phyloP scores from a whole-genome alignment of 2,797 vertebrate genomes.

The Gymnocypris eckloni region DNA sequence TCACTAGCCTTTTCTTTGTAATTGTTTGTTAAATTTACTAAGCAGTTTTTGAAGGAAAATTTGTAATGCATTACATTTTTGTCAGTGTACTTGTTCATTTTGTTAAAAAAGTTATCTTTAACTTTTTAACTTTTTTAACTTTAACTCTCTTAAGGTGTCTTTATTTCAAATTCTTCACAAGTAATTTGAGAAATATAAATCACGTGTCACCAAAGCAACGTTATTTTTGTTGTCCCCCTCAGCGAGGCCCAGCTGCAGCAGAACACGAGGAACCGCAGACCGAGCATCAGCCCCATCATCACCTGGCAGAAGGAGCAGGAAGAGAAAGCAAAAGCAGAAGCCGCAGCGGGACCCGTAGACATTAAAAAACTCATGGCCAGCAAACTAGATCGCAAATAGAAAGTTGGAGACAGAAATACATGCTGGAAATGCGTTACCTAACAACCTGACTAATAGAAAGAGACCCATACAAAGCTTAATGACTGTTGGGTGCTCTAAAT shows the following conservation, averaged over 20 bases:
- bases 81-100: too few species aligned
- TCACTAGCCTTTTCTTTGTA: background rate
- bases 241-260: slow-evolving; percentile 81
- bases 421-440: background rate
- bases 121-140: too few species aligned
- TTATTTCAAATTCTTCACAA: background rate
- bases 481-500: background rate
- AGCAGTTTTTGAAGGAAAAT: background rate
- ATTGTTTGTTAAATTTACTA: background rate
- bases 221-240: background rate
- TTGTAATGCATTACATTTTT: background rate
- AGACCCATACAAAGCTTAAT: background rate
- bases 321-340: slow-evolving; percentile 85
- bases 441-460: background rate
- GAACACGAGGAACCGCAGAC: slow-evolving; percentile 79
- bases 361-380: slow-evolving; percentile 94
- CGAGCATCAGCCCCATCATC: slow-evolving; percentile 88
- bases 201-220: background rate
- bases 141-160: too few species aligned
- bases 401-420: background rate
- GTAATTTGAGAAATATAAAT: background rate
- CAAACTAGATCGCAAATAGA: slow-evolving; percentile 90
- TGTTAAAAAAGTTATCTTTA: background rate
- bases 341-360: slow-evolving; percentile 82
- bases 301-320: slow-evolving; percentile 86